phyloP scores from a whole-genome alignment of 2,888 invertebrate species.

The Bellardia bayeri region DNA sequence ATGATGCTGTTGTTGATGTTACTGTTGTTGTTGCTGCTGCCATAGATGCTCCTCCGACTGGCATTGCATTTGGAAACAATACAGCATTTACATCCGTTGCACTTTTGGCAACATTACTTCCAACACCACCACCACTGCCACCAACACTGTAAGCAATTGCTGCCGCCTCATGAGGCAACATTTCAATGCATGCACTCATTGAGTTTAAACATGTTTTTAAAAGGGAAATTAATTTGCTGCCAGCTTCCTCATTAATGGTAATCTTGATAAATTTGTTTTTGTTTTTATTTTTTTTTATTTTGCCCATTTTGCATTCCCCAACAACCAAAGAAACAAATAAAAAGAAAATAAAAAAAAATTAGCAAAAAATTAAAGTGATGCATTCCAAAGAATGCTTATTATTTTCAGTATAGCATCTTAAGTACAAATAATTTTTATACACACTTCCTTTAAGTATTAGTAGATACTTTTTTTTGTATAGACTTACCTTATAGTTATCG shows the following conservation, averaged over 20 bases:
- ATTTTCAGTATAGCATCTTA: conserved; percentile 5
- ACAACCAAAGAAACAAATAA: conserved; percentile 43
- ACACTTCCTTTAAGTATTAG: conserved; percentile 4
- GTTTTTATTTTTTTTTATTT: conserved; percentile 12
- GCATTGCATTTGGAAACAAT: conserved; percentile 64
- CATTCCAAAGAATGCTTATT: conserved; percentile 26
- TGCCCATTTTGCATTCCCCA: background rate
- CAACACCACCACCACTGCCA: conserved; percentile 40
- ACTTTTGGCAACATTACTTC: conserved; percentile 66
- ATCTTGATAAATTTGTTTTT: conserved; percentile 85
- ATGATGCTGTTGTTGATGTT: conserved; percentile 43
- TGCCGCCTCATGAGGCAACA: conserved; percentile 75
- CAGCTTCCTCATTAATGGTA: conserved; percentile 90
- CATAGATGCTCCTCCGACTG: conserved; percentile 54
- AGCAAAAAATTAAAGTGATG: conserved; percentile 37
- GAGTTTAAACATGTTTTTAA: conserved; percentile 82
- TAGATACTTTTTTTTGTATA: background rate
- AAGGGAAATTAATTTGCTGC: conserved; percentile 88
- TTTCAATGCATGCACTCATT: conserved; percentile 81
- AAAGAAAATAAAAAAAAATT: conserved; percentile 47
- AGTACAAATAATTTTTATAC: conserved; percentile 8
- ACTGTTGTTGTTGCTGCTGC: conserved; percentile 57
- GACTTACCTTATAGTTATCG: conserved; percentile 92
- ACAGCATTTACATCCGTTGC: conserved; percentile 70
- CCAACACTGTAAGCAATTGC: conserved; percentile 54